Conservation (phyloP, 2,113 vertebrate species). For the Tupaia tana region DNA sequence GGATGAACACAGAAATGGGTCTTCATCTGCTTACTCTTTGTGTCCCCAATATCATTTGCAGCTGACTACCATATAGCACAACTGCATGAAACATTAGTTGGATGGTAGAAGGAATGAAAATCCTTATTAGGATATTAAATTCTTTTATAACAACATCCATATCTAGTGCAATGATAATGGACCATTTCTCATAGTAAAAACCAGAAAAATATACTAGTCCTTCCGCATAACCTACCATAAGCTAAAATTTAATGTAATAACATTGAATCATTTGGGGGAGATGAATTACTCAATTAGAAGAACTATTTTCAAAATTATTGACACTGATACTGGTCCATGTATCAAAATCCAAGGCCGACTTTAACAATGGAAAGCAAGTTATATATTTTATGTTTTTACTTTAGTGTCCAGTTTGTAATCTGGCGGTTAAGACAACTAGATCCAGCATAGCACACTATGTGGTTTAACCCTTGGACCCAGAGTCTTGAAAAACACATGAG, state of each 20-base stretch:
- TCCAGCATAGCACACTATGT: too few species aligned
- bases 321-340: background rate
- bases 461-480: too few species aligned
- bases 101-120: background rate
- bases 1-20: background rate
- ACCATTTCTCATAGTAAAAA: background rate
- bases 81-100: background rate
- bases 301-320: background rate
- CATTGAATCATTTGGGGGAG: background rate
- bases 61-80: background rate
- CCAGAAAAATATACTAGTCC: background rate
- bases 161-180: background rate
- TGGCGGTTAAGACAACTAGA: too few species aligned
- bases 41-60: background rate
- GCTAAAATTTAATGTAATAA: background rate
- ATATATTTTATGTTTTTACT: too few species aligned
- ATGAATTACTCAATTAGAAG: conserved; percentile 3
- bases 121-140: background rate
- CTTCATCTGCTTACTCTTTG: background rate
- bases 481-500: too few species aligned
- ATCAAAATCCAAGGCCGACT: background rate
- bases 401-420: too few species aligned
- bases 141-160: background rate
- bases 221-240: background rate
- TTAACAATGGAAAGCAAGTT: background rate